Base-by-base conservation (phyloP, 2,797 vertebrate species). In the Garrulus glandarius region DNA sequence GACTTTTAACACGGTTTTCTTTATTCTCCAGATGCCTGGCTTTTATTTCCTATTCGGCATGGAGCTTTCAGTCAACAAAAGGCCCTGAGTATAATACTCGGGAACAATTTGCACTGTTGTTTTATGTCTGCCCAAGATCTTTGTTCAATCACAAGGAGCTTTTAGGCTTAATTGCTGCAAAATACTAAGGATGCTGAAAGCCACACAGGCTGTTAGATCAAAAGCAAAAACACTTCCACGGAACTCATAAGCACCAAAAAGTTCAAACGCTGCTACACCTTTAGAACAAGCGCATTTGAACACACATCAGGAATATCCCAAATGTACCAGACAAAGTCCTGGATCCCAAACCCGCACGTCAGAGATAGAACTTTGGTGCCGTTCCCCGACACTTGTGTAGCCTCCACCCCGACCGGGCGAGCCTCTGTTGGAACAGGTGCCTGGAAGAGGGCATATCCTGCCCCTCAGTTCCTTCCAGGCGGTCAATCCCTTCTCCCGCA, bases 31-130 rank as follows among this genome's bases (percentile, higher is more conserved):
- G 69, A 78, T 49, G 63, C 50, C 84, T 64, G 39, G n/a, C 17
- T 78, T 68, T 74, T 57, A 68, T 46, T 55, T 83, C 84, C 65
- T 75, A 36, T 12, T 34, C 0, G 0, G 53, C 16, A 43, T 0
- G 15, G 49, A 63, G 65, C 23, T 72, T 76, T 56, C 52, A 70
- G 47, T 6, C 55, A 46, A 85, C 56, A 78, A 71, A 85, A 78
- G 10, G 20, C 39, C 32, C 55, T 0, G 6, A 65, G 11, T 21
- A 34, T 1, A 26, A 39, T 11, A n/a, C 41, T 43, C 0, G 0
- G n/a, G 76, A 76, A 17, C 6, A 16, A 87, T 67, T 84, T 59
- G 68, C 26, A 19, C 10, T 3, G 55, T 24, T 5, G 5, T 41
- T 69, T 91, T 18, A 47, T 0, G 17, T 26, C 76, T 72, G 89